These are phyloP conservation scores for Bombus picipes DNA, from an alignment of 1,140 invertebrate species.

Conservation along the genomic window DNA sequence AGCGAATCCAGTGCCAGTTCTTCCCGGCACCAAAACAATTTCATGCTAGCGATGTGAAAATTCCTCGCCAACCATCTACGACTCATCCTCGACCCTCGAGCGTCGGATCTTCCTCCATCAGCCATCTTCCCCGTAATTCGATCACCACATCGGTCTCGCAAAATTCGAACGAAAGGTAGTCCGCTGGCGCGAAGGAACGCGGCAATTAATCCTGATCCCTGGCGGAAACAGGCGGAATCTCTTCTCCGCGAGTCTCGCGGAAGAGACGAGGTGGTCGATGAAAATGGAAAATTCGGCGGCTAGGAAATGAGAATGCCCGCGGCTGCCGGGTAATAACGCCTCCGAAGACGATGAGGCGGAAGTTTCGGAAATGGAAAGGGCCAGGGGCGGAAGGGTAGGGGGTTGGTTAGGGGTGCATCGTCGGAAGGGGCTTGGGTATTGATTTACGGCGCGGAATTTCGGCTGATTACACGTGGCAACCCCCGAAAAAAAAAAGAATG, in stretches of 20 bases:
- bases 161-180: not conserved
- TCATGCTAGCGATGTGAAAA: too few relatives aligned
- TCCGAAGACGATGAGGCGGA: constrained; percentile 62
- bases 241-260: not conserved
- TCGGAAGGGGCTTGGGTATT: constrained; percentile 46
- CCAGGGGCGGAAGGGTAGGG: not conserved
- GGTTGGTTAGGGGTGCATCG: constrained; percentile 1
- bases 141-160: not conserved
- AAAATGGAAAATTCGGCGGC: constrained; percentile 68
- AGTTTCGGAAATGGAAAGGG: constrained; percentile 63
- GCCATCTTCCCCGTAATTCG: not conserved
- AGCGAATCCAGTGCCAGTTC: too few relatives aligned
- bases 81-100: too few relatives aligned
- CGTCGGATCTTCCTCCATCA: not conserved
- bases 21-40: too few relatives aligned
- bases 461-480: constrained; percentile 52
- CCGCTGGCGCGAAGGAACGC: not conserved
- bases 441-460: constrained; percentile 62
- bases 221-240: not conserved
- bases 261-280: constrained; percentile 15
- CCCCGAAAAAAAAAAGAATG: not conserved
- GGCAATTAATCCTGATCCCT: not conserved
- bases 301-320: constrained; percentile 71
- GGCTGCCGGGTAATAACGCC: constrained; percentile 67
- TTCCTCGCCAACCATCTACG: not conserved